These are phyloP conservation scores for Hormiphora californensis DNA, from an alignment of 37 sponge, comb jelly and placozoan species.

Conservation along the genomic window DNA sequence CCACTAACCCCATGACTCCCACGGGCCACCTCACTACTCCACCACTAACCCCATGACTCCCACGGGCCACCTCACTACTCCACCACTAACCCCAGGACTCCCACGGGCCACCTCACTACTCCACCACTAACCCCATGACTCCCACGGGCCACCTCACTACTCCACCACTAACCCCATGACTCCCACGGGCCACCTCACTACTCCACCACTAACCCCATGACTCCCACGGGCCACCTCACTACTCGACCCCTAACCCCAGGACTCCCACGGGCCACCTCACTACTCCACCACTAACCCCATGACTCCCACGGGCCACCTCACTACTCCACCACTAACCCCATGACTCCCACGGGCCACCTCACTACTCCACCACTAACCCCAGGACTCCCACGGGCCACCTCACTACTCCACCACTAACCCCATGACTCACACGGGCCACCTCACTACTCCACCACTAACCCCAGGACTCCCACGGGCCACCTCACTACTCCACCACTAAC, in stretches of 20 bases:
- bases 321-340: too few relatives aligned
- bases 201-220: too few relatives aligned
- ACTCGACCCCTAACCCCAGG: neutral
- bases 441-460: too few relatives aligned
- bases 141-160: neutral
- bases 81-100: too few relatives aligned
- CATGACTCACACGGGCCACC: neutral
- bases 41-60: too few relatives aligned
- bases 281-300: too few relatives aligned
- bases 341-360: neutral
- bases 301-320: neutral
- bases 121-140: too few relatives aligned
- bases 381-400: neutral
- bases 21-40: neutral
- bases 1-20: too few relatives aligned
- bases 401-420: too few relatives aligned
- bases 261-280: neutral
- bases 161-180: too few relatives aligned
- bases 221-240: neutral
- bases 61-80: neutral
- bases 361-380: too few relatives aligned
- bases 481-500: neutral
- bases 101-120: neutral
- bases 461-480: neutral
- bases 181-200: neutral